A percentile compares a stretch with the other conserved stretches of the same genome.
Conservation (phyloP, 2,797 vertebrate species). For the Acanthurus leucopareius region DNA sequence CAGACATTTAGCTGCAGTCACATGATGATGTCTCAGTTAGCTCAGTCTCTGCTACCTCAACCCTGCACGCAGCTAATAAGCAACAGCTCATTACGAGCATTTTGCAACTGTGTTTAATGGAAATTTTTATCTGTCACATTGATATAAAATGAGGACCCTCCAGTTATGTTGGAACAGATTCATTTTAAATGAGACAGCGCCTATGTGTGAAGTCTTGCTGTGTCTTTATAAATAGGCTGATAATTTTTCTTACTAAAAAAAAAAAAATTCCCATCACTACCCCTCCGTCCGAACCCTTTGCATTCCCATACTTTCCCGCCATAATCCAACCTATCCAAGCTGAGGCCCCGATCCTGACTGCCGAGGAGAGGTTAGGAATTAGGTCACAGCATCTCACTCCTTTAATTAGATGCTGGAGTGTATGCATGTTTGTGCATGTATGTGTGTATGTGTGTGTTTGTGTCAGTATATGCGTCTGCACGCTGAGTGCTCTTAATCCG, state of each 20-base stretch:
- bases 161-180: not conserved
- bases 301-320: conserved; percentile 48
- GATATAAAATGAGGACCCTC: not conserved
- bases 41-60: not conserved
- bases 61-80: not conserved
- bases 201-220: not conserved
- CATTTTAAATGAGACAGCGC: not conserved
- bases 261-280: not conserved
- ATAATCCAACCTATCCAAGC: conserved; percentile 61
- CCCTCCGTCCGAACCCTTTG: not conserved
- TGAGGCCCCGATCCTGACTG: conserved; percentile 52
- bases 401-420: conserved; percentile 78
- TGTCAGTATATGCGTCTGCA: conserved; percentile 60
- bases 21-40: not conserved
- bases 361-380: conserved; percentile 76
- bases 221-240: not conserved
- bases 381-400: conserved; percentile 78
- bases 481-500: conserved; percentile 76
- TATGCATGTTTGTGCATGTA: conserved; percentile 52
- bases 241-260: not conserved
- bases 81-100: not conserved
- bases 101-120: not conserved
- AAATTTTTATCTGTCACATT: not conserved
- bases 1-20: not conserved
- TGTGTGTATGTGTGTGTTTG: conserved; percentile 39